These are phyloP conservation scores for Pangasius mekongensis DNA, from an alignment of 2,797 vertebrate genomes.

Conservation along the genomic window DNA sequence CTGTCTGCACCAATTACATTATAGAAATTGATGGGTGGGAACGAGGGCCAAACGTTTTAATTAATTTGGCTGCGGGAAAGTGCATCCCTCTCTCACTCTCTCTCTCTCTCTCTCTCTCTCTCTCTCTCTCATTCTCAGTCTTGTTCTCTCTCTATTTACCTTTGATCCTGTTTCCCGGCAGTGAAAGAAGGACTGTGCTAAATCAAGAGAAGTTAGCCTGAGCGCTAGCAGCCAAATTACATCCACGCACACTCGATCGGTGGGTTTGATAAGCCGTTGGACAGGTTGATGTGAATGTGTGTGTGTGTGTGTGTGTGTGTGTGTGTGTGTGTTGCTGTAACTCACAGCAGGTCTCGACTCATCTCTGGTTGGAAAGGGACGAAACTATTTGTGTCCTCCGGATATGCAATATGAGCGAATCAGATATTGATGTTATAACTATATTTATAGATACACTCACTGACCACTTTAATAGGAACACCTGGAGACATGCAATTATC, in stretches of 20 bases:
- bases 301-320: conserved; percentile 17
- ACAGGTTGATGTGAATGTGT: conserved; percentile 25
- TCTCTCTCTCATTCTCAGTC: conserved; percentile 41
- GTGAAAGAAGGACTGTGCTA: conserved; percentile 35
- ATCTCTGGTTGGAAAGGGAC: conserved; percentile 65
- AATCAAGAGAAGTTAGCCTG: conserved; percentile 50
- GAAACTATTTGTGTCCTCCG: conserved; percentile 51
- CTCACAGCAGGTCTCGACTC: conserved; percentile 65
- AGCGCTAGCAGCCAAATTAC: conserved; percentile 25
- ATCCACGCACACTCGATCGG: not conserved
- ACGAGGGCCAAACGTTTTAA: conserved; percentile 55
- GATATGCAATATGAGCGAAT: not conserved
- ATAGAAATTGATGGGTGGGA: conserved; percentile 57
- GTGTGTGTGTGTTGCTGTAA: conserved; percentile 28
- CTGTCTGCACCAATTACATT: conserved; percentile 58
- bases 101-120: conserved; percentile 44
- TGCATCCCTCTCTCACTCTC: conserved; percentile 50
- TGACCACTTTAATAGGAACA: conserved; percentile 10
- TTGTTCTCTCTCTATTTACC: conserved; percentile 53
- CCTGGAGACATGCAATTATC: not conserved
- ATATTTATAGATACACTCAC: not conserved
- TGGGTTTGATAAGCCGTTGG: conserved; percentile 30
- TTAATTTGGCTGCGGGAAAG: conserved; percentile 56
- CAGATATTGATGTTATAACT: not conserved
- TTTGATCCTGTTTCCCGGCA: conserved; percentile 54